These are phyloP conservation scores for Amia ocellicauda DNA, from an alignment of 2,113 vertebrate species.

Conservation along the genomic window DNA sequence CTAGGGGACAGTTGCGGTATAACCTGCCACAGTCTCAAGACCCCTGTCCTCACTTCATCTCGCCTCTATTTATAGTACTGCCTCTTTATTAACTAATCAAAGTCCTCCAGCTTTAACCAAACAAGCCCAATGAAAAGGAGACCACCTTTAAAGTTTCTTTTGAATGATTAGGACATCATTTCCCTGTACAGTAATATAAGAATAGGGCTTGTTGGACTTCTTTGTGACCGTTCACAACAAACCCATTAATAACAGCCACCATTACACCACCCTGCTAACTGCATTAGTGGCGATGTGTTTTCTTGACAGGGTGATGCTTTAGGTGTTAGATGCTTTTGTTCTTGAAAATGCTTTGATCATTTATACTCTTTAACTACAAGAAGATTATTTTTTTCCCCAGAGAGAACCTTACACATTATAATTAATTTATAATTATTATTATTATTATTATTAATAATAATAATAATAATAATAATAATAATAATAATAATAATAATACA, in stretches of 20 bases:
- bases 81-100: constrained; percentile 24
- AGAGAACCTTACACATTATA: too few species aligned
- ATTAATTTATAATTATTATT: too few species aligned
- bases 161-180: constrained; percentile 3
- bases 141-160: background rate
- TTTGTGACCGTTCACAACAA: constrained; percentile 61
- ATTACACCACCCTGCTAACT: too few species aligned
- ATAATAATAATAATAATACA: too few species aligned
- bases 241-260: constrained; percentile 49
- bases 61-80: constrained; percentile 12
- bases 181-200: constrained; percentile 58
- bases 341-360: too few species aligned
- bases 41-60: constrained; percentile 24
- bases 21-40: constrained; percentile 29
- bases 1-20: constrained; percentile 45
- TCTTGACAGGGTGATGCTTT: too few species aligned
- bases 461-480: too few species aligned
- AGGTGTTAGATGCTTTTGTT: too few species aligned
- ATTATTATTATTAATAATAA: too few species aligned
- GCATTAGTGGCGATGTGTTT: too few species aligned
- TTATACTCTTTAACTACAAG: too few species aligned
- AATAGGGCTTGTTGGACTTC: constrained; percentile 57
- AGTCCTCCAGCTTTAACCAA: constrained; percentile 23
- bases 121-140: background rate
- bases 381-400: too few species aligned